Conservation (phyloP, 2,797 vertebrate species). For the Telmatherina bonti region DNA sequence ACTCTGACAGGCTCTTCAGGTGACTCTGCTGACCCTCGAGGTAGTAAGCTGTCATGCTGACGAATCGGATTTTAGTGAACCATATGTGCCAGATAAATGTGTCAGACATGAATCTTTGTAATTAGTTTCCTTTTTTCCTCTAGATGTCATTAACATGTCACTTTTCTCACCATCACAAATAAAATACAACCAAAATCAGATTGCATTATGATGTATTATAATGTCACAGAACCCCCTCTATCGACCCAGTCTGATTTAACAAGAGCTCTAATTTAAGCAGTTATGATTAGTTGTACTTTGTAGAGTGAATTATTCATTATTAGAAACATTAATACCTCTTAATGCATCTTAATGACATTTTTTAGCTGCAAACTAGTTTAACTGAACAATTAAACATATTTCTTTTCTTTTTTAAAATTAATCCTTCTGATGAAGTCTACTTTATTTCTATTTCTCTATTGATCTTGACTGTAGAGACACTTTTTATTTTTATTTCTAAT, state of each 20-base stretch:
- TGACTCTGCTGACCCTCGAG: slow-evolving; percentile 30
- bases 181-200: neutral
- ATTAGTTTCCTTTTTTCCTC: neutral
- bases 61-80: slow-evolving; percentile 29
- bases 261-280: neutral
- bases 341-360: neutral
- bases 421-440: too few species aligned
- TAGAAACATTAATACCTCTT: neutral
- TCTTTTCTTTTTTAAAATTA: neutral
- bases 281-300: neutral
- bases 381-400: slow-evolving; percentile 20
- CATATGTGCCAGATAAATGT: slow-evolving; percentile 37
- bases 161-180: slow-evolving; percentile 3
- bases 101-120: slow-evolving; percentile 24
- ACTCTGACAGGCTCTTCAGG: slow-evolving; percentile 52
- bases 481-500: neutral
- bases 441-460: too few species aligned
- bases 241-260: neutral
- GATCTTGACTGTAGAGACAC: too few species aligned
- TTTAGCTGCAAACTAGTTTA: slow-evolving; percentile 28
- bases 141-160: slow-evolving; percentile 12
- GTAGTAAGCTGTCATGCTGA: slow-evolving; percentile 15
- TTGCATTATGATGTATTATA: neutral
- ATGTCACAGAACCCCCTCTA: neutral
- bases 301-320: neutral